phyloP scores from a whole-genome alignment of 2,797 vertebrate species.

The Lates japonicus region DNA sequence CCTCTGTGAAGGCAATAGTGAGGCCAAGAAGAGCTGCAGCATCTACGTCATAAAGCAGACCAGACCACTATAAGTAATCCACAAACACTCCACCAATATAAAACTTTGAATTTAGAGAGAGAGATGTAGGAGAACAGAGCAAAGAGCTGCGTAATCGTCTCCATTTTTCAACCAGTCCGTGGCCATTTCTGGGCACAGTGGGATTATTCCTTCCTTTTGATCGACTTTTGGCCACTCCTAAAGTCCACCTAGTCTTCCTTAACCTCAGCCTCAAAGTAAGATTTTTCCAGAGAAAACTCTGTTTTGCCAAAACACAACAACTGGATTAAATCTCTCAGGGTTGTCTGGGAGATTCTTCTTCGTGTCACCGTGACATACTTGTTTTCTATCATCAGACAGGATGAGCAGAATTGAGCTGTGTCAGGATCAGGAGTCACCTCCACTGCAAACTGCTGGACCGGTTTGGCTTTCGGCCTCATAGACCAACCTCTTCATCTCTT shows the following conservation, averaged over 20 bases:
- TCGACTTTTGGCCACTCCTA: constrained; percentile 18
- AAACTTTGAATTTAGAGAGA: constrained; percentile 33
- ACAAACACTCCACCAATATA: constrained; percentile 51
- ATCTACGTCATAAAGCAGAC: constrained; percentile 31
- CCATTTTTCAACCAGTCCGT: constrained; percentile 46
- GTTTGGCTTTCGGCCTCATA: not conserved
- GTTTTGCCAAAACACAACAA: constrained; percentile 14
- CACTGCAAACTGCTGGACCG: not conserved
- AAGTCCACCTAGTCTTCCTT: constrained; percentile 36
- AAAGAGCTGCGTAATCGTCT: constrained; percentile 36
- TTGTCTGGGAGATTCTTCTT: constrained; percentile 9
- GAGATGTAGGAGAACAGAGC: constrained; percentile 2
- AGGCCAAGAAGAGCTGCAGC: not conserved
- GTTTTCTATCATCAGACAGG: not conserved
- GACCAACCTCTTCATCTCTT: constrained; percentile 37
- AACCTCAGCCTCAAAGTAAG: constrained; percentile 31
- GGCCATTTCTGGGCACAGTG: constrained; percentile 34
- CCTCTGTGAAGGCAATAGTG: constrained; percentile 27
- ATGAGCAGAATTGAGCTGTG: constrained; percentile 1
- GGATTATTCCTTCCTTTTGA: constrained; percentile 48
- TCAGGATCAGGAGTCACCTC: constrained; percentile 10
- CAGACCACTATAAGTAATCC: constrained; percentile 23
- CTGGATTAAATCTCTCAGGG: not conserved
- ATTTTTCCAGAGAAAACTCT: constrained; percentile 17
- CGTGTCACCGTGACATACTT: not conserved